Evolutionary conservation across 2,113 vertebrate species (phyloP), one percentile per base, ranked within the genome.

Genomic region (Raphicerus campestris): DNA sequence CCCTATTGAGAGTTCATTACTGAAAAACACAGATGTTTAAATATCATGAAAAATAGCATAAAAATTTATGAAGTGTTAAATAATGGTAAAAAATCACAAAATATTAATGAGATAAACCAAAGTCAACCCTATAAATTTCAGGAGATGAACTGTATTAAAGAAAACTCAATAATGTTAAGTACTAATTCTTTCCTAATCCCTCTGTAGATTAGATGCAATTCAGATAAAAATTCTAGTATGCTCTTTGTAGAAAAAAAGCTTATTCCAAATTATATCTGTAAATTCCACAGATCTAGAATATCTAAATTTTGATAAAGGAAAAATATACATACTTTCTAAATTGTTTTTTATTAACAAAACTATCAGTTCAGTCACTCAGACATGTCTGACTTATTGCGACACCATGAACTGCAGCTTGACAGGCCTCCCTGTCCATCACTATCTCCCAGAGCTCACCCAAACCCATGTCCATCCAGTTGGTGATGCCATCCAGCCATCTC

Each of bases 331-430:
- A 39, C 42, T 63, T 63, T 10, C 14, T 80, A 24, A 81, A 81
- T 61, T 90, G n/a, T 66, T 66, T 66, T 35, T 6, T 61, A 2
- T 47, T 49, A 61, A 51, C 60, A 90, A 49, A 80, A 42, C 30
- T 61, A 80, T 5, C 56, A 61, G 35, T 73, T 66, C 63, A 66
- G 63, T 66, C 17, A 5, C 16, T 66, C 32, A 35, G 8, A 5
- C 4, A 2, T 66, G 32, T 66, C 32, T 10, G n/a, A 35, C 63
- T 66, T 32, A 19, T n/a, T 5, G 4, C 1, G 32, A 66, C 8
- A 32, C 32, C 61, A n/a, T n/a, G 16, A 32, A n/a, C 3, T 7
- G 1, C 7, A 66, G 15, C 32, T 5, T 0, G 1, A 7, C 63
- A 66, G 63, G 32, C 32, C 32, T 66, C 32, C 32, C 63, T 66